Base-by-base conservation (phyloP, 2,888 invertebrate genomes). In the Psylliodes chrysocephalus region DNA sequence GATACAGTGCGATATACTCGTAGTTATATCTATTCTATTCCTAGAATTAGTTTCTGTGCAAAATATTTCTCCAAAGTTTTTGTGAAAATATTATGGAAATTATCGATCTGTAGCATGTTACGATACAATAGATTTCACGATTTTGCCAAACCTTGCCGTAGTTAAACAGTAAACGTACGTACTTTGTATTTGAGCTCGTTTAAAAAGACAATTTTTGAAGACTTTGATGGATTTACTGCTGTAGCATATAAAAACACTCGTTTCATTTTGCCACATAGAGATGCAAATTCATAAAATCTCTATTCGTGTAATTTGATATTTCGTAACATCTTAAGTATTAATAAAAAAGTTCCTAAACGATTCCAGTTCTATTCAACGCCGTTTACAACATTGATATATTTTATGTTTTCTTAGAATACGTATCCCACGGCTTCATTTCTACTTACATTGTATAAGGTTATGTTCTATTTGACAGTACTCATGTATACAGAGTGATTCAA, bases 371-470 rank as follows among this genome's bases (percentile, higher is more conserved):
- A 25, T 49, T 49, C 49, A 49, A 49, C 28, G 49, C 15, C 49
- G 28, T 49, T 49, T 28, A 30, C 46, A 46, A 46, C 49, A 49
- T 49, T 49, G 49, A 49, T 49, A 28, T 49, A 49, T 49, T 49
- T 49, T 49, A 49, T 49, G 49, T 30, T 25, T 49, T 49, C 49
- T 28, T 17, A 49, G 49, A 49, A 28, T 49, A 49, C 30, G 44
- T 44, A 44, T 44, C 28, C 30, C 49, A 28, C 49, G 28, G 28
- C 49, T 28, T 14, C n/a, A 49, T 49, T 49, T 14, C 49, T 30
- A 7, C 28, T 49, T 49, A 49, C 49, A 49, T 14, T 28, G 49
- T 49, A 49, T 49, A 12, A 17, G n/a, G 17, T 49, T 49, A 28
- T 28, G 28, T 49, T 30, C 28, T 49, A 49, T 49, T 28, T 49